phyloP scores from a whole-genome alignment of 2,888 invertebrate species.

The Brachylomia viminalis region DNA sequence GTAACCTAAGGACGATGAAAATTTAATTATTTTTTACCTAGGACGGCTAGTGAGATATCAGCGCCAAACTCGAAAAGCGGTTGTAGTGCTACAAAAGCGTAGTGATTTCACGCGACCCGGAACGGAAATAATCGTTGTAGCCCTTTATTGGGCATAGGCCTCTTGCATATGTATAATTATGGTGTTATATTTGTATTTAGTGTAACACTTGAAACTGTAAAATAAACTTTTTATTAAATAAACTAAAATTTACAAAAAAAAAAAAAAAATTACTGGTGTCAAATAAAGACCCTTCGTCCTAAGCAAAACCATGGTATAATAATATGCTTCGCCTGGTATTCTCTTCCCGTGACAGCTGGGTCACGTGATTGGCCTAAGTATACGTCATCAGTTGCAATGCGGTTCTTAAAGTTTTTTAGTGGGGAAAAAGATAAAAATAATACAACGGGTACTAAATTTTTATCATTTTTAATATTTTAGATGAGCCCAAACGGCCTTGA shows the following conservation, averaged over 20 bases:
- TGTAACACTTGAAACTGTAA: conserved; percentile 23
- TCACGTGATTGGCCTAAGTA: no score
- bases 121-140: not conserved
- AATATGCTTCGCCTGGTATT: no score
- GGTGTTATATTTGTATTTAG: conserved; percentile 18
- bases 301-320: no score
- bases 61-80: not conserved
- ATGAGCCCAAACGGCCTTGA: no score
- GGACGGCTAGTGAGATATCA: no score
- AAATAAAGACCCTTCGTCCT: not conserved
- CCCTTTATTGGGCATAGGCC: conserved; percentile 6
- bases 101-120: not conserved
- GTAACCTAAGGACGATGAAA: not conserved
- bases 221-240: conserved; percentile 31
- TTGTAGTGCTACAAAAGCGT: not conserved
- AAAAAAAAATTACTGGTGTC: not conserved
- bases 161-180: conserved; percentile 4
- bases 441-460: no score
- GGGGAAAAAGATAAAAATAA: no score
- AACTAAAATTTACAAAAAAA: conserved; percentile 25
- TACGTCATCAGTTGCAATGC: no score
- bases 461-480: no score
- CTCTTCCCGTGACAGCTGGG: no score
- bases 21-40: not conserved
- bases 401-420: no score